Evolutionary conservation across 1,140 invertebrate species (phyloP), one percentile per base, ranked within the genome.

Genomic region (Macrostomum lignano): DNA sequence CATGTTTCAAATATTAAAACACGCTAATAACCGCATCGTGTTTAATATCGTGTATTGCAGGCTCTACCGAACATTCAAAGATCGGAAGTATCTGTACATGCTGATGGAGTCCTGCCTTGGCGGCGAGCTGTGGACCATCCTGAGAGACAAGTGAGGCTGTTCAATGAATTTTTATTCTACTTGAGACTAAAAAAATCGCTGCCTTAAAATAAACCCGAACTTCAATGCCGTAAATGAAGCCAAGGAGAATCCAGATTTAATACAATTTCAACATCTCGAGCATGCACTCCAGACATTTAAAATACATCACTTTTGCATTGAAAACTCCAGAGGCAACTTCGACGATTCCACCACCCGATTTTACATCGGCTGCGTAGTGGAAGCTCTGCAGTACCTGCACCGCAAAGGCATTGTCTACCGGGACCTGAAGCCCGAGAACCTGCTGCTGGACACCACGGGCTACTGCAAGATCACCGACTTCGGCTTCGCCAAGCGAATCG

Each of bases 41-140:
- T n/a, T n/a, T n/a, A n/a, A n/a, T n/a, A n/a, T n/a, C n/a, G n/a
- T n/a, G n/a, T n/a, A n/a, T n/a, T n/a, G n/a, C 47, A 84, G 78
- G 55, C 60, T 93, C 17, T 91, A 71, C 57, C 82, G 79, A 55
- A 94, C 86, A 1, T 94, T 93, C 52, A 86, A 84, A 57, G 84
- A 96, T 54, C 65, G 70, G 20, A 93, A 93, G 53, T 94, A 91
- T 57, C 65, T 94, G 19, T 94, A 94, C 47, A 93, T 96, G 81
- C 60, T 96, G 34, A 77, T 94, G 73, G 88, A 94, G 52, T 77
- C 77, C 29, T 93, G 86, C 51, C 64, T 94, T 17, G 88, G 86
- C 15, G 88, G 88, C 20, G 86, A 94, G 58, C 60, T 96, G 9
- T 94, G 88, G 88, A 94, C 84, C 1, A 78, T 94, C 34, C 62